phyloP scores from a whole-genome alignment of 2,888 invertebrate genomes.

The Stenodera caucasica region DNA sequence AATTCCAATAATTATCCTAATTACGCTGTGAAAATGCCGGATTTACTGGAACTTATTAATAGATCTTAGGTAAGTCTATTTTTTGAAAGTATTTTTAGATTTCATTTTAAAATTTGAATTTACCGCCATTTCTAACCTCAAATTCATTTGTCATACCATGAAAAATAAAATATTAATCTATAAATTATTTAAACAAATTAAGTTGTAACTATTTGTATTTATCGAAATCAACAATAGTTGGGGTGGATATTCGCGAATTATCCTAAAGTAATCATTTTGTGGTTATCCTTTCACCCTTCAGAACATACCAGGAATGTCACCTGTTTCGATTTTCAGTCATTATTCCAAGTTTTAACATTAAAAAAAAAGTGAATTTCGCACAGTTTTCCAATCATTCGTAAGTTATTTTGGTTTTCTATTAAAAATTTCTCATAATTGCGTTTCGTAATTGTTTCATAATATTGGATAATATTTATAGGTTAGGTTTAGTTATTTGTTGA shows the following conservation, averaged over 20 bases:
- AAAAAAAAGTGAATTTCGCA: not conserved
- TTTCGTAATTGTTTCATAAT: not conserved
- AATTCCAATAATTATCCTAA: not conserved
- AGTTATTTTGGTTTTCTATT: not conserved
- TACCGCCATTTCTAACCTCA: slow-evolving; percentile 28
- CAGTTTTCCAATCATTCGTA: not conserved
- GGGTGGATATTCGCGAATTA: too few relatives aligned
- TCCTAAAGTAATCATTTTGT: too few relatives aligned
- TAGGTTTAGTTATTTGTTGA: slow-evolving; percentile 17
- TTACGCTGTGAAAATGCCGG: slow-evolving; percentile 3
- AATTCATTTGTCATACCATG: not conserved
- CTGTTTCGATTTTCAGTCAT: not conserved
- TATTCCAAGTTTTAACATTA: not conserved
- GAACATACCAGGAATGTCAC: not conserved
- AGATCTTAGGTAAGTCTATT: slow-evolving; percentile 36
- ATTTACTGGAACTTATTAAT: slow-evolving; percentile 35
- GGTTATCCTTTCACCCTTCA: not conserved
- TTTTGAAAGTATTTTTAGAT: slow-evolving; percentile 43
- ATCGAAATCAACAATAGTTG: too few relatives aligned
- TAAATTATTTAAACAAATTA: not conserved
- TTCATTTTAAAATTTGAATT: slow-evolving; percentile 31
- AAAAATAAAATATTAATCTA: not conserved
- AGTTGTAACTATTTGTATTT: not conserved
- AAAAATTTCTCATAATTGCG: not conserved
- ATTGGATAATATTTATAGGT: slow-evolving; percentile 29